Evolutionary conservation across 2,113 vertebrate species (phyloP).

Genomic region (Athene noctua): DNA sequence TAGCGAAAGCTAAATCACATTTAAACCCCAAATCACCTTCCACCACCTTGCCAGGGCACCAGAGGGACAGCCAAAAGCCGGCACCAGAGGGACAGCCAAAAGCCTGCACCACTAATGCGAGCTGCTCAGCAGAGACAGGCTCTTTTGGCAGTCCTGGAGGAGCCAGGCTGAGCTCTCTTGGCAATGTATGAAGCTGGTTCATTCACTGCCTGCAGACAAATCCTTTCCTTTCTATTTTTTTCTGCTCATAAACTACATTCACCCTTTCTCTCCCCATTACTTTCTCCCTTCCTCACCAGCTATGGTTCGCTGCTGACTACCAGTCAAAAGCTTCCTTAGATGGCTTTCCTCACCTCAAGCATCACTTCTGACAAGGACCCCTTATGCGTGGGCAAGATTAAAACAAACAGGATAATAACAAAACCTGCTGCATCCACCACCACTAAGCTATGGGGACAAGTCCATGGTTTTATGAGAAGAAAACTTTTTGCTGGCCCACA

Average conservation of each 20-base stretch:
- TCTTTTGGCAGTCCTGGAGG: background rate
- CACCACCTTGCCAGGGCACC: background rate
- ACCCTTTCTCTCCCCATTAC: background rate
- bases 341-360: background rate
- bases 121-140: accelerated
- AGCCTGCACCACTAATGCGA: background rate
- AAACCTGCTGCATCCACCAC: no score
- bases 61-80: background rate
- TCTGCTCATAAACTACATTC: background rate
- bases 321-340: background rate
- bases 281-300: background rate
- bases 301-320: background rate
- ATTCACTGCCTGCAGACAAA: background rate
- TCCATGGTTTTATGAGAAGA: background rate
- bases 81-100: no score
- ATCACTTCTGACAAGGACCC: background rate
- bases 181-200: background rate
- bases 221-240: background rate
- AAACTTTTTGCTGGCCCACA: background rate
- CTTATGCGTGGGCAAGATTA: background rate
- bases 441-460: accelerated
- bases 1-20: background rate
- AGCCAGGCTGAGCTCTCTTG: background rate
- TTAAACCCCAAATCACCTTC: background rate
- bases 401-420: background rate